Conservation (phyloP, 2,888 invertebrate genomes). For the Stenurella melanura region DNA sequence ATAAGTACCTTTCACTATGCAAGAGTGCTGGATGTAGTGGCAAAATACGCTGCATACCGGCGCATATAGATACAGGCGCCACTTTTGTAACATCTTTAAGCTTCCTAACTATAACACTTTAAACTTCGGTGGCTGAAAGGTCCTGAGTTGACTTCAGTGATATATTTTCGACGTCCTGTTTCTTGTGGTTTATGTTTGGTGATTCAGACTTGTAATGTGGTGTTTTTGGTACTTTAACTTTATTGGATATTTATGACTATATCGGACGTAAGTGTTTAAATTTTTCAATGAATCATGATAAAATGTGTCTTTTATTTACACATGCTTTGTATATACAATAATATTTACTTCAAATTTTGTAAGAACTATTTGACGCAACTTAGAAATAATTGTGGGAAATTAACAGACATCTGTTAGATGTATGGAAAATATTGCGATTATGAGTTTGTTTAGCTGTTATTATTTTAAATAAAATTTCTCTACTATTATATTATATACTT, state of each 20-base stretch:
- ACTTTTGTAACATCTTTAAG: slow-evolving; percentile 51
- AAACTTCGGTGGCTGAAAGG: slow-evolving; percentile 19
- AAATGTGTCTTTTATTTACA: too few species aligned
- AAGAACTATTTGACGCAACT: too few species aligned
- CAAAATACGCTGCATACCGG: slow-evolving; percentile 47
- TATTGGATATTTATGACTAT: slow-evolving; percentile 7
- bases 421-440: too few species aligned
- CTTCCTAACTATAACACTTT: slow-evolving; percentile 41
- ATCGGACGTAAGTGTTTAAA: background rate
- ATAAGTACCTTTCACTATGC: slow-evolving; percentile 53
- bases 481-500: too few species aligned
- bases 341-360: too few species aligned
- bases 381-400: too few species aligned
- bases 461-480: too few species aligned
- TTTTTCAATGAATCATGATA: background rate
- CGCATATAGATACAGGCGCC: slow-evolving; percentile 50
- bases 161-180: background rate
- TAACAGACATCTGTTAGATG: too few species aligned
- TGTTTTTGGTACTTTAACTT: background rate
- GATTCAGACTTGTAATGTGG: slow-evolving; percentile 4
- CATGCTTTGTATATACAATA: too few species aligned
- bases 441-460: too few species aligned
- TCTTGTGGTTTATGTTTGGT: slow-evolving; percentile 12
- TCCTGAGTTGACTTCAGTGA: slow-evolving; percentile 13
- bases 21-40: slow-evolving; percentile 50